Conservation (phyloP, 2,113 vertebrate species). For the Centropus unirufus region DNA sequence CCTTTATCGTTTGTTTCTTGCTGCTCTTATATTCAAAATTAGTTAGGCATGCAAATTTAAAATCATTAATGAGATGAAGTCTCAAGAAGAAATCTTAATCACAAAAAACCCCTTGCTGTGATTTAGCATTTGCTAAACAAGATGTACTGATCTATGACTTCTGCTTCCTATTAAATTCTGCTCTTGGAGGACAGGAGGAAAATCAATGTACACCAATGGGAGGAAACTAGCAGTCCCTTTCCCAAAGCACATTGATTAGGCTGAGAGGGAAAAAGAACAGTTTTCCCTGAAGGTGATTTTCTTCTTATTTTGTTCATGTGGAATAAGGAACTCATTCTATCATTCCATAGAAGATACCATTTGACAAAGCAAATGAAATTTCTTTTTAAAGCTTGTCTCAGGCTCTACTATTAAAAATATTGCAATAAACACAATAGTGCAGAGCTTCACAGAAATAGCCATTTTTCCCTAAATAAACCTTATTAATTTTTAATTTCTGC, state of each 20-base stretch:
- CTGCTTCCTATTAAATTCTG: background rate
- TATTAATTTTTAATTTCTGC: constrained; percentile 1
- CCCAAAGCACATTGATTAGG: background rate
- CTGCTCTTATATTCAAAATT: background rate
- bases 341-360: background rate
- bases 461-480: background rate
- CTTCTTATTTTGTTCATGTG: background rate
- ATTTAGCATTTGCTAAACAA: background rate
- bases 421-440: background rate
- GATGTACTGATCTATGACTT: background rate
- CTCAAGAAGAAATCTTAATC: background rate
- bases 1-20: background rate
- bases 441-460: background rate
- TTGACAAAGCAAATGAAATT: background rate
- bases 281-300: too few species aligned
- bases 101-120: background rate
- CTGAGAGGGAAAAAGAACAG: background rate
- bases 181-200: background rate
- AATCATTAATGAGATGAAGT: background rate
- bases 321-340: background rate
- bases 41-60: background rate
- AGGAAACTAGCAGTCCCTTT: background rate
- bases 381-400: background rate
- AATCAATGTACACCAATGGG: background rate
- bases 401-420: background rate